phyloP scores from a whole-genome alignment of 2,113 vertebrate genomes.

The Halichoeres trimaculatus region DNA sequence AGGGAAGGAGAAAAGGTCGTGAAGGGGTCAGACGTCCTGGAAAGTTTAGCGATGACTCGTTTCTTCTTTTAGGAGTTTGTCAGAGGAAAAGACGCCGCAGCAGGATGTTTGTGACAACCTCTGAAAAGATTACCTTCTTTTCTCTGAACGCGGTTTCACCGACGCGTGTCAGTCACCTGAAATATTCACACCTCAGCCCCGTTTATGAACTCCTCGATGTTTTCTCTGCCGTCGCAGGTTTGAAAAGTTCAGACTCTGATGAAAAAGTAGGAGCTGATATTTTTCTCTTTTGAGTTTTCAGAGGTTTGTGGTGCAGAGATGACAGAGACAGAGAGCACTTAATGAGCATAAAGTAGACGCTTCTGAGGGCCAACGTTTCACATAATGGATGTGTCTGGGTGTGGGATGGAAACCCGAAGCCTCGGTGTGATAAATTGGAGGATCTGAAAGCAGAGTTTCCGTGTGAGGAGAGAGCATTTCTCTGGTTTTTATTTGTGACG shows the following conservation, averaged over 20 bases:
- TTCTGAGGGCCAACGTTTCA: conserved; percentile 9
- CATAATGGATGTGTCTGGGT: too few species aligned
- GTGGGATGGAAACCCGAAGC: too few species aligned
- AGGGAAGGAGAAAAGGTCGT: too few species aligned
- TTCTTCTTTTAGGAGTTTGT: neutral
- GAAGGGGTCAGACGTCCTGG: neutral
- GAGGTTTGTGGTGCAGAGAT: conserved; percentile 59
- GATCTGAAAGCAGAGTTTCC: too few species aligned
- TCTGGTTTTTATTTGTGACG: too few species aligned
- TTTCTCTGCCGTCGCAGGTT: conserved; percentile 13
- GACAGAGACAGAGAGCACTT: conserved; percentile 36
- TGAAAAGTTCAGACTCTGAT: conserved; percentile 34
- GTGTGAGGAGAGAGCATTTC: too few species aligned
- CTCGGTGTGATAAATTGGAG: neutral
- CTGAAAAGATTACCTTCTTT: conserved; percentile 8
- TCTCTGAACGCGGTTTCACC: neutral
- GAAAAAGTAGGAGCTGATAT: conserved; percentile 5
- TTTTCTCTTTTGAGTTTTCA: conserved; percentile 23
- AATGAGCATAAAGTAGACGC: conserved; percentile 67
- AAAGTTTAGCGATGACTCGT: neutral
- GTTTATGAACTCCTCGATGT: conserved; percentile 6
- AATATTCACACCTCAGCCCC: neutral
- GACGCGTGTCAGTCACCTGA: conserved; percentile 18
- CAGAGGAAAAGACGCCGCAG: neutral
- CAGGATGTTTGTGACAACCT: conserved; percentile 6